Conservation (phyloP, 2,797 vertebrate species). For the Schizothorax lantsangensis region DNA sequence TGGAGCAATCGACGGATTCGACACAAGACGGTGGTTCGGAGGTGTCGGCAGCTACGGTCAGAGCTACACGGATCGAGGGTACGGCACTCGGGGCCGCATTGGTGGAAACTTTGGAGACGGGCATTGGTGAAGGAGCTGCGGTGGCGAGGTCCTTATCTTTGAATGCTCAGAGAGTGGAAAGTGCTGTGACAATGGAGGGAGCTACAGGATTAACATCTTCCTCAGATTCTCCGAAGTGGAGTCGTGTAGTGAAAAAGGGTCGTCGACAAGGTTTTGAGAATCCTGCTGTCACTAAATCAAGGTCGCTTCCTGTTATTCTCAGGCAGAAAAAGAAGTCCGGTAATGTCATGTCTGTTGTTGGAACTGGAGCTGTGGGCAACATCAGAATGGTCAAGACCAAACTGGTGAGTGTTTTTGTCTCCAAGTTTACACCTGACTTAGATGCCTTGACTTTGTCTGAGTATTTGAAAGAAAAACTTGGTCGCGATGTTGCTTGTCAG, state of each 20-base stretch:
- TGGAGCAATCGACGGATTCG: neutral
- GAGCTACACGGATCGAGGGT: too few species aligned
- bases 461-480: neutral
- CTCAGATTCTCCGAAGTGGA: too few species aligned
- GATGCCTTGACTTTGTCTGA: too few species aligned
- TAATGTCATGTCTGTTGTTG: neutral
- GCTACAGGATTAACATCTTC: neutral
- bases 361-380: too few species aligned
- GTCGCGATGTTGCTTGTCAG: neutral
- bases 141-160: neutral
- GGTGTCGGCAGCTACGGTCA: too few species aligned
- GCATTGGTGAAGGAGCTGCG: too few species aligned
- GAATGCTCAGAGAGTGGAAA: neutral
- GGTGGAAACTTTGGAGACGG: too few species aligned
- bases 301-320: neutral
- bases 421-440: too few species aligned
- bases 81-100: too few species aligned
- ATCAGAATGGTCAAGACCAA: too few species aligned
- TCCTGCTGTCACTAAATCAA: neutral
- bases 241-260: neutral
- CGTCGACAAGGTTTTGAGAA: neutral
- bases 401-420: too few species aligned
- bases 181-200: neutral
- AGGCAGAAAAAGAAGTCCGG: neutral
- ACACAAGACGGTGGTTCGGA: neutral